Conservation (phyloP, 2,888 invertebrate species). For the Eurois occulta region DNA sequence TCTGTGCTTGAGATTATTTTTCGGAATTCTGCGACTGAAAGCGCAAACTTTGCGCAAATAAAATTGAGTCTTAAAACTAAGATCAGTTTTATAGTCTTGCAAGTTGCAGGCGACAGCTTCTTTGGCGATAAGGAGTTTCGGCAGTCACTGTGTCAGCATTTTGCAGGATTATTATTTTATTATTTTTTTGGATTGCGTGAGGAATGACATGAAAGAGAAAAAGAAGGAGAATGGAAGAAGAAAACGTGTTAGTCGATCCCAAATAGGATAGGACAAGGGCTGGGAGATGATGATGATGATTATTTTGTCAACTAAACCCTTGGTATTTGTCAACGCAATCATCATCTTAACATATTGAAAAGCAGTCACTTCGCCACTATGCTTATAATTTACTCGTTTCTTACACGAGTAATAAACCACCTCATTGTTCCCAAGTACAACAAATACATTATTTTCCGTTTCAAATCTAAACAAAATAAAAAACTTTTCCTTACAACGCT, state of each 20-base stretch:
- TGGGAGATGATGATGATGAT: neutral
- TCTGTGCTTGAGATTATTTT: slow-evolving; percentile 56
- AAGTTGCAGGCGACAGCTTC: slow-evolving; percentile 34
- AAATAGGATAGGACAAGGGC: too few species aligned
- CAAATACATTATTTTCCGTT: slow-evolving; percentile 44
- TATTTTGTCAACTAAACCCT: neutral
- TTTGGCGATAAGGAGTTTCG: slow-evolving; percentile 31
- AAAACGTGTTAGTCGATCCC: too few species aligned
- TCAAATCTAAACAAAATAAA: slow-evolving; percentile 43
- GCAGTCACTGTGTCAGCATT: slow-evolving; percentile 11
- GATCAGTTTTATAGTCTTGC: slow-evolving; percentile 36
- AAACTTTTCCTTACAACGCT: slow-evolving; percentile 55
- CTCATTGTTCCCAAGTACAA: slow-evolving; percentile 16
- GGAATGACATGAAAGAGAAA: too few species aligned
- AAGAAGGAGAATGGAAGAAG: too few species aligned
- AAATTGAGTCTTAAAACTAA: slow-evolving; percentile 34
- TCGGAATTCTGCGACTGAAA: slow-evolving; percentile 33
- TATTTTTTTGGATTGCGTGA: too few species aligned
- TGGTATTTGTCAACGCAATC: neutral
- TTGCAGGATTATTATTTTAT: neutral
- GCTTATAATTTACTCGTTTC: neutral
- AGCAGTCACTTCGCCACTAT: neutral
- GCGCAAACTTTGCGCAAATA: slow-evolving; percentile 37
- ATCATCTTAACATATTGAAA: neutral
- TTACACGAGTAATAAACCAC: slow-evolving; percentile 7